Evolutionary conservation across 2,113 vertebrate genomes (phyloP), one percentile per base, ranked within the genome.

Genomic region (Chlorocebus sabaeus): DNA sequence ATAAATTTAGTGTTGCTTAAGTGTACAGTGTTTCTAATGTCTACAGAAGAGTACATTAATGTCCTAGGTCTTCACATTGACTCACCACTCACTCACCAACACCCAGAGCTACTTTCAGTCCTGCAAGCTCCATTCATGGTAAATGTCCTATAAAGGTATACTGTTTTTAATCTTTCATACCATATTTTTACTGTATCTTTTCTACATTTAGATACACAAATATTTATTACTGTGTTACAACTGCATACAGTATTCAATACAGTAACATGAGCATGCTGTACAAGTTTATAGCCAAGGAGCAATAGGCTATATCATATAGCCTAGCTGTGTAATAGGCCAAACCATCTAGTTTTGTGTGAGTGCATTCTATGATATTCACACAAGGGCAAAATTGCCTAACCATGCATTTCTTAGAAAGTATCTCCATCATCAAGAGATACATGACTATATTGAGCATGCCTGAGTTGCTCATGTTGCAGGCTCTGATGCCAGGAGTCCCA

Each of bases 401-500:
- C 27, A 32, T 48, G 27, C 43, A 2, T 30, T 76, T 76, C 75
- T 76, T 14, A 48, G 75, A 48, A 76, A 2, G 7, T 9, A 45
- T 76, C 43, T 27, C 25, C 25, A 27, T 45, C 40, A 16, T 76
- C 32, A 30, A 18, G 43, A 27, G 70, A 76, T 30, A 48, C 43
- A 32, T 76, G 75, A 30, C 43, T 8, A 48, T 23, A 38, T 2
- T 30, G 48, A 68, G 6, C 10, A 45, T 68, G 8, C 0, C 10
- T 45, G 1, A 16, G 6, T 91, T 38, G 35, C 43, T 78, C 70
- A 27, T 0, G 38, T 35, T 11, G 0, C 6, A 25, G 68, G 17
- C 2, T 59, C 4, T 3, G 8, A 83, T 57, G 10, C 55, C 6
- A 32, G 6, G 23, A 38, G 2, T 59, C 38, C 5, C 2, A 0